Evolutionary conservation across 2,797 vertebrate genomes (phyloP), one percentile per base, ranked within the genome.

Genomic region (Onychomys leucogaster): DNA sequence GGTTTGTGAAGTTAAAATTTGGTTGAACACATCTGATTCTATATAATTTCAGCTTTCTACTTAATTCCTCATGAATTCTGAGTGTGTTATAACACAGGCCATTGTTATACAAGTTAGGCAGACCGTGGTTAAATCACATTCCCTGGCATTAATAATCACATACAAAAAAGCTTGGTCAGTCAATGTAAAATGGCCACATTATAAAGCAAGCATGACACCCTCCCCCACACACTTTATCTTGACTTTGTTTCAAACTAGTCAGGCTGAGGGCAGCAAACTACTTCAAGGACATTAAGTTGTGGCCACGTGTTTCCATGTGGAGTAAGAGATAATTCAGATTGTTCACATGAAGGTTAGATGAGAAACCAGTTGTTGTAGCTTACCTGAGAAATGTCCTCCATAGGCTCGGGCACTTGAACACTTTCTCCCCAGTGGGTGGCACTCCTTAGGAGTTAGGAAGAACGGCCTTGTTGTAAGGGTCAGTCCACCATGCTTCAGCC

Each of bases 141-240:
- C 41, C 80, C 91, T 92, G 52, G 65, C 69, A 84, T 76, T 89
- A 97, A 69, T 67, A 91, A 88, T 69, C 75, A 43, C 21, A 69
- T 67, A 37, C 43, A 76, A 55, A 59, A 89, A 83, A 96, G 27
- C 32, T 77, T 86, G 41, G 37, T 17, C 29, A 34, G 69, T 61
- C 93, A 61, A 49, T 85, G 2, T 73, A 37, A 81, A 94, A 83
- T 83, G n/a, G 5, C 4, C 67, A 34, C 49, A 69, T 4, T 75
- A 46, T 59, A 71, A 57, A 81, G 85, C 14, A 90, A 27, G 27
- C 29, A n/a, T 78, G 59, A 14, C 32, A 25, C 37, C 57, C 71
- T 7, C 5, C 14, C 6, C 11, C 63, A 65, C 10, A 10, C 85
- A 10, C 9, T 32, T 25, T 32, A 81, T 41, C 52, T 92, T 6